A percentile compares a stretch with the other conserved stretches of the same genome.
These are phyloP conservation scores for Myripristis murdjan DNA, from an alignment of 2,797 vertebrate species.

Conservation along the genomic window DNA sequence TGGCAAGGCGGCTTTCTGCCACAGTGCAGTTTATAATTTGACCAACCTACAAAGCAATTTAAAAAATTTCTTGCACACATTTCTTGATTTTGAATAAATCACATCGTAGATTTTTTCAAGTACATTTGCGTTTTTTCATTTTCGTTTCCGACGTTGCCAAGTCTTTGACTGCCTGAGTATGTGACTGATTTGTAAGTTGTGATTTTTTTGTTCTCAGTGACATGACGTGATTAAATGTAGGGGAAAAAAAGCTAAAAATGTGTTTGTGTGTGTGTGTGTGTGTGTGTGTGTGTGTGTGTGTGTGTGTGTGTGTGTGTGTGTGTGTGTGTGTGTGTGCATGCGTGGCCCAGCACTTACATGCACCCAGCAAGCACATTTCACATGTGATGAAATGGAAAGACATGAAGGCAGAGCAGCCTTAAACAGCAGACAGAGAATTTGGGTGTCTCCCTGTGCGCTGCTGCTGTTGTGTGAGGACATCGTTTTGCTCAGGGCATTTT, in stretches of 20 bases:
- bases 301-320: no score
- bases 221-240: neutral
- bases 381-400: conserved; percentile 16
- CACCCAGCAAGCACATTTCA: neutral
- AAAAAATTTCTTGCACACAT: neutral
- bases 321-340: neutral
- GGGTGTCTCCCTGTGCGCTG: conserved; percentile 40
- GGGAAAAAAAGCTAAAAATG: no score
- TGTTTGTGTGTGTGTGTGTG: no score
- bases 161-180: no score
- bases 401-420: conserved; percentile 21
- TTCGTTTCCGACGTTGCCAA: no score
- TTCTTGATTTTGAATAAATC: neutral
- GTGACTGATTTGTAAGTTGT: no score
- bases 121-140: no score
- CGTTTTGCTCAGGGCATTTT: conserved; percentile 78
- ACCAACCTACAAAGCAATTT: neutral
- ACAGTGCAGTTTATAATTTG: conserved; percentile 14
- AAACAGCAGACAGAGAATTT: conserved; percentile 39
- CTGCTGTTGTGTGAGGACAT: conserved; percentile 69
- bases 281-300: neutral
- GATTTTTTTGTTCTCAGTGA: no score
- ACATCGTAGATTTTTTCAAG: no score
- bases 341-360: neutral
- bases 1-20: conserved; percentile 4